Conservation (phyloP, 2,797 vertebrate species). For the Sebastes hubbsi region DNA sequence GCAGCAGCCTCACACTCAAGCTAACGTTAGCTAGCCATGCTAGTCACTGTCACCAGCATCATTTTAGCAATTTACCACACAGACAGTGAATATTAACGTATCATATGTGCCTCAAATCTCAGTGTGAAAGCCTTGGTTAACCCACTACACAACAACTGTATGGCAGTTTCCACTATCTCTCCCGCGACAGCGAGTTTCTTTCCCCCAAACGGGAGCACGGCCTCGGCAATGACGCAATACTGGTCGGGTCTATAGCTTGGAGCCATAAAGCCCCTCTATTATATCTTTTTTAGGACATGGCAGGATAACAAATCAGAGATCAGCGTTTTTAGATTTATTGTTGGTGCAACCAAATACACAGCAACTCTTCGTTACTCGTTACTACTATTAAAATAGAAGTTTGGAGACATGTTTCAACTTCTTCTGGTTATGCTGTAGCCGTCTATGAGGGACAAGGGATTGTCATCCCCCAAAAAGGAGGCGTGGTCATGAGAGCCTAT, state of each 20-base stretch:
- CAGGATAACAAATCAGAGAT: background rate
- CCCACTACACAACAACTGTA: background rate
- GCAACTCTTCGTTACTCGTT: background rate
- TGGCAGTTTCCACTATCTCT: background rate
- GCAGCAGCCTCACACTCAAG: background rate
- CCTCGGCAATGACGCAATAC: background rate
- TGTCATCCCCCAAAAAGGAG: no score
- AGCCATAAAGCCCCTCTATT: background rate
- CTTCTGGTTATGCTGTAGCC: no score
- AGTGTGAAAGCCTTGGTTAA: background rate
- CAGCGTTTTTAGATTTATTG: background rate
- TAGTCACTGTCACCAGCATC: background rate
- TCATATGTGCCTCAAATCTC: background rate
- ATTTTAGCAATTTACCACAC: background rate
- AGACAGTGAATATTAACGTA: background rate
- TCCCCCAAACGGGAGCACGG: background rate
- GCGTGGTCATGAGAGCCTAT: no score
- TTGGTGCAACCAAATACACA: background rate
- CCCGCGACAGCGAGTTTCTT: background rate
- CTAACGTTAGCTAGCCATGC: background rate
- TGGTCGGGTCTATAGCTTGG: background rate
- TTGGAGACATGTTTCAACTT: no score
- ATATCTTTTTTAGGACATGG: background rate
- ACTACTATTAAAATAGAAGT: no score
- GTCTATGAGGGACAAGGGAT: no score